Conservation (phyloP, 2,113 vertebrate species). For the Pyxicephalus adspersus region DNA sequence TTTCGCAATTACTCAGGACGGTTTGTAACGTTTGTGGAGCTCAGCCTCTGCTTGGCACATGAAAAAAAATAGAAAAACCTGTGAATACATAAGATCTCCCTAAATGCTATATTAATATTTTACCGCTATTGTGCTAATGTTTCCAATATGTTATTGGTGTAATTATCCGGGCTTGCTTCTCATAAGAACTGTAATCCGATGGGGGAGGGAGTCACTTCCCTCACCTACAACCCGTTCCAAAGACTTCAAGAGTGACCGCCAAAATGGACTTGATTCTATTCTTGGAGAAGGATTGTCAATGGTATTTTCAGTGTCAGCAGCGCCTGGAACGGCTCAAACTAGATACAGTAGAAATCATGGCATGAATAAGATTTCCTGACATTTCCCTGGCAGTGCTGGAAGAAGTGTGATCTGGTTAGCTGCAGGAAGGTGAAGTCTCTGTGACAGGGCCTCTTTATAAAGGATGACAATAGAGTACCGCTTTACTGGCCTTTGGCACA, state of each 20-base stretch:
- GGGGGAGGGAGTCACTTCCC: background rate
- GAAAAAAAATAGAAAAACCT: background rate
- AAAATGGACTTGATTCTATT: constrained; percentile 2
- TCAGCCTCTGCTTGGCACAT: background rate
- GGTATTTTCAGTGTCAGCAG: constrained; percentile 5
- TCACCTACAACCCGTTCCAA: constrained; percentile 18
- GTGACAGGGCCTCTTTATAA: background rate
- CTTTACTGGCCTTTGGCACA: background rate
- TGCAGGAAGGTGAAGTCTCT: background rate
- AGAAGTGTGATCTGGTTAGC: background rate
- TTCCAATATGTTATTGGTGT: no score
- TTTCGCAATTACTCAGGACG: constrained; percentile 1
- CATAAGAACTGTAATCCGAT: background rate
- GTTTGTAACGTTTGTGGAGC: background rate
- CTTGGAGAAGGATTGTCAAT: constrained; percentile 10
- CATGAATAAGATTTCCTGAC: constrained; percentile 11
- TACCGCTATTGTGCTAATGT: background rate
- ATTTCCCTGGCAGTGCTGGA: background rate
- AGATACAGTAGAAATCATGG: constrained; percentile 37
- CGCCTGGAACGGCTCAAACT: constrained; percentile 35
- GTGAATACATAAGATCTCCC: background rate
- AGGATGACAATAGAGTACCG: background rate
- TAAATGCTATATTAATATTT: background rate
- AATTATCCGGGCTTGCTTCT: background rate
- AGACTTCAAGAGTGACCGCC: background rate